Evolutionary conservation across 2,113 vertebrate species (phyloP).

Genomic region (Tragelaphus buxtoni): DNA sequence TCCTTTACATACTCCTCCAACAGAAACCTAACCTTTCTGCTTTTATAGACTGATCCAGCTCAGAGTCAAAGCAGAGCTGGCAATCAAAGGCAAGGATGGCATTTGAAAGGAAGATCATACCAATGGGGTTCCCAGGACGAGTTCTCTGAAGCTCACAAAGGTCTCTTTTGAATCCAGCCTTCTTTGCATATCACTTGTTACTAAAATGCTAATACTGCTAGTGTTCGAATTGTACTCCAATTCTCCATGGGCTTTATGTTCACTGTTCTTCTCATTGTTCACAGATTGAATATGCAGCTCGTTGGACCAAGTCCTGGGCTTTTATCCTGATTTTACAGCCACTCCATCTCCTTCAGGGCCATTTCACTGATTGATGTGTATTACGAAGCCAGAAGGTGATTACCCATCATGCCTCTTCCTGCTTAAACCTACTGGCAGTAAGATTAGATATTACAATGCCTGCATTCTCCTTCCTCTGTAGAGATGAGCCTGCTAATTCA

Average conservation of each 20-base stretch:
- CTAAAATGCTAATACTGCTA: conserved; percentile 42
- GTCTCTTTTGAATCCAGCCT: conserved; percentile 24
- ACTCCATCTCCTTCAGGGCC: neutral
- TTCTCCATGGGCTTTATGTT: neutral
- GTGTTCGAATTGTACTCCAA: neutral
- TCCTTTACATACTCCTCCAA: conserved; percentile 47
- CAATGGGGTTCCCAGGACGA: conserved; percentile 30
- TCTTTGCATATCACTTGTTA: conserved; percentile 44
- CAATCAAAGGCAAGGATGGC: conserved; percentile 69
- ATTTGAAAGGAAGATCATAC: conserved; percentile 67
- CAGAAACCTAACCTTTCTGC: conserved; percentile 72
- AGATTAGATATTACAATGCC: neutral
- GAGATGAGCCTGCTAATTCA: neutral
- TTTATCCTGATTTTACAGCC: neutral
- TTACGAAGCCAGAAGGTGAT: neutral
- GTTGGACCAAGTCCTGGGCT: neutral
- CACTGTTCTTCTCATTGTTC: neutral
- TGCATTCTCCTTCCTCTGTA: neutral
- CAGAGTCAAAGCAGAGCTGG: conserved; percentile 64
- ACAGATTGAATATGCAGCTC: neutral
- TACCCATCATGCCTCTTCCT: neutral
- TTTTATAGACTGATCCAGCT: conserved; percentile 69
- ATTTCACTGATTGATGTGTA: neutral
- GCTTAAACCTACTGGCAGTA: neutral
- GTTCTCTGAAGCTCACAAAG: neutral